Percentiles rank a stretch among this genome's conserved stretches.
phyloP scores from a whole-genome alignment of 2,888 invertebrate species.

The Ischnura elegans region DNA sequence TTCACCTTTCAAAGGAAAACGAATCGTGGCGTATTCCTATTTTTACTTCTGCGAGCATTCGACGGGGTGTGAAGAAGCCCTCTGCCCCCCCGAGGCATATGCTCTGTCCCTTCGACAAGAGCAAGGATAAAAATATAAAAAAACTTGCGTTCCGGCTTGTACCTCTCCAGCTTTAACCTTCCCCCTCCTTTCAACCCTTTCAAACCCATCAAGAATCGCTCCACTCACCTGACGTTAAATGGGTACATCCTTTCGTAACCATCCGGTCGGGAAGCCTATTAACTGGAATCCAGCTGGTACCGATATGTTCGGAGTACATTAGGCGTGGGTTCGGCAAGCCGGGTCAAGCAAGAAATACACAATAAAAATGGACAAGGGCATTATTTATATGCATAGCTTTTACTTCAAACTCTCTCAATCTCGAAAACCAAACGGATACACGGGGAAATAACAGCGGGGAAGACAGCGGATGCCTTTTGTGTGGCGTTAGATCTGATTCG shows the following conservation, averaged over 20 bases:
- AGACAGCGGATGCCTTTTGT: neutral
- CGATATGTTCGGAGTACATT: neutral
- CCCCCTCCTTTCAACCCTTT: neutral
- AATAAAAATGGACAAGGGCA: neutral
- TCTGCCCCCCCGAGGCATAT: neutral
- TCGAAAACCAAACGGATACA: neutral
- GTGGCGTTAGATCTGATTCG: neutral
- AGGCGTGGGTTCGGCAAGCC: neutral
- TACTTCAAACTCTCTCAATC: neutral
- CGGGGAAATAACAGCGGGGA: neutral
- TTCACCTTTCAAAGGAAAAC: neutral
- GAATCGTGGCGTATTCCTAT: neutral
- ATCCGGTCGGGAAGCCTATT: neutral
- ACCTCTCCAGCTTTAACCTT: neutral
- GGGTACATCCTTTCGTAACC: neutral
- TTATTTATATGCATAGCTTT: no score
- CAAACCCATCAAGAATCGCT: neutral
- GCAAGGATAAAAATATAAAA: slow-evolving; percentile 50
- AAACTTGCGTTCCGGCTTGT: slow-evolving; percentile 3
- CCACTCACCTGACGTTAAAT: neutral
- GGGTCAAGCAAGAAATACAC: neutral
- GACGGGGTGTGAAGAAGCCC: neutral
- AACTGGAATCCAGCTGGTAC: neutral
- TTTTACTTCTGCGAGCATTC: neutral
- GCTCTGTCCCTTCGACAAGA: slow-evolving; percentile 13